These are phyloP conservation scores for Trisateles emortualis DNA, from an alignment of 2,888 invertebrate genomes.

Conservation along the genomic window DNA sequence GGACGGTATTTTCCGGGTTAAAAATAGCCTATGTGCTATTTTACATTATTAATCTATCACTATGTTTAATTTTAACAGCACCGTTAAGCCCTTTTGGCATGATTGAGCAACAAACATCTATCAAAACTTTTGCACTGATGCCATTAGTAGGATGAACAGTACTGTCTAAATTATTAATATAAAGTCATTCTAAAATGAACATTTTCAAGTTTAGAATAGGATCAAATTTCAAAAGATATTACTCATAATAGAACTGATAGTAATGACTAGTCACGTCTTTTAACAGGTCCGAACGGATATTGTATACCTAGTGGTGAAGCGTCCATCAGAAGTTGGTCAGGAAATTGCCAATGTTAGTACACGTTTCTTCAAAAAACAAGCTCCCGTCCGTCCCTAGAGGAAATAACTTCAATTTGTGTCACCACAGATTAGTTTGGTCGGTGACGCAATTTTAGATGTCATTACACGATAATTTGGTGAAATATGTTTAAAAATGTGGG, in stretches of 20 bases:
- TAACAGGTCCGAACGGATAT: conserved; percentile 30
- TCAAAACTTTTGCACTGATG: too few species aligned
- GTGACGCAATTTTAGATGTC: conserved; percentile 36
- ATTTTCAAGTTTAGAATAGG: too few species aligned
- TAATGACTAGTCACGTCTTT: conserved; percentile 21
- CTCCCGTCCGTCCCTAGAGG: conserved; percentile 29
- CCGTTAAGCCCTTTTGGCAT: too few species aligned
- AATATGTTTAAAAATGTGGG: background rate
- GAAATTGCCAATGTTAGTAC: conserved; percentile 47
- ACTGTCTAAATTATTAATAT: too few species aligned
- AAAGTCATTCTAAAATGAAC: too few species aligned
- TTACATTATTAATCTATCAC: too few species aligned
- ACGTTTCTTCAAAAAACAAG: conserved; percentile 47
- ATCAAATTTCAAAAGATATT: background rate
- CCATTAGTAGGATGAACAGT: too few species aligned
- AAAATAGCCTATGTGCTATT: too few species aligned
- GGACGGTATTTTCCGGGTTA: too few species aligned
- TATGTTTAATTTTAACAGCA: too few species aligned
- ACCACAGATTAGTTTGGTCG: conserved; percentile 36
- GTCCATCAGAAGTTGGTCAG: conserved; percentile 40
- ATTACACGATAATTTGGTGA: conserved; percentile 28
- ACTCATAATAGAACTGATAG: conserved; percentile 4
- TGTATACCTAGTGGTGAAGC: conserved; percentile 24
- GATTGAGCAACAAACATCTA: too few species aligned
- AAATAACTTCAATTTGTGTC: conserved; percentile 55